Percentiles rank a stretch among this genome's conserved stretches.
phyloP scores from a whole-genome alignment of 2,113 vertebrate genomes.

The Morone chrysops region DNA sequence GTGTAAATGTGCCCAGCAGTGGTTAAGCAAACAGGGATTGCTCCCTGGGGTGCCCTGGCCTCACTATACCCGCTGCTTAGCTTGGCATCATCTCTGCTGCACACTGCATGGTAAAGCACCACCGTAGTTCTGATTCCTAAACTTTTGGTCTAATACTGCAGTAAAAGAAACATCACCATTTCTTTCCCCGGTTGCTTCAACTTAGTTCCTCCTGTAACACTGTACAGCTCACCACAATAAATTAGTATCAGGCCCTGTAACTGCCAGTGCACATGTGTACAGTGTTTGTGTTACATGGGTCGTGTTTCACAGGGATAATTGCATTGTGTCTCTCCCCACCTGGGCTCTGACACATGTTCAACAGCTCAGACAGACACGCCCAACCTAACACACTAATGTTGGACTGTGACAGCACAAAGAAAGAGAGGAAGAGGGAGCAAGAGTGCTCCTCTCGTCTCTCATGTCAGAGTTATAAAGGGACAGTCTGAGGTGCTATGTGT shows the following conservation, averaged over 20 bases:
- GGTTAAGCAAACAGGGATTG: slow-evolving; percentile 54
- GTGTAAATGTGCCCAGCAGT: slow-evolving; percentile 55
- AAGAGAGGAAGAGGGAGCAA: slow-evolving; percentile 18
- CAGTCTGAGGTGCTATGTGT: slow-evolving; percentile 16
- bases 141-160: slow-evolving; percentile 24
- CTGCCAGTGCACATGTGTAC: slow-evolving; percentile 51
- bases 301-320: slow-evolving; percentile 78
- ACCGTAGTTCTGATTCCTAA: slow-evolving; percentile 30
- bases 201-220: slow-evolving; percentile 25
- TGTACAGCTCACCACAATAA: slow-evolving; percentile 70
- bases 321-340: slow-evolving; percentile 75
- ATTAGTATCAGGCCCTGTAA: slow-evolving; percentile 78
- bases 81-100: slow-evolving; percentile 51
- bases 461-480: slow-evolving; percentile 18
- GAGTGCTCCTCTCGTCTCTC: slow-evolving; percentile 1
- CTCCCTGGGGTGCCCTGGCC: slow-evolving; percentile 38
- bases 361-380: slow-evolving; percentile 69
- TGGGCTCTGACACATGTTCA: slow-evolving; percentile 78
- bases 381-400: slow-evolving; percentile 61
- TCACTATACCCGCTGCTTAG: slow-evolving; percentile 38
- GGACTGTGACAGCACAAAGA: slow-evolving; percentile 38
- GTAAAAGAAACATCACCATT: slow-evolving; percentile 40
- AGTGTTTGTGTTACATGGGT: slow-evolving; percentile 64
- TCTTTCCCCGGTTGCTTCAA: not conserved
- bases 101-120: slow-evolving; percentile 18